Conservation (phyloP, 2,888 invertebrate species). For the Lutraria lutraria region DNA sequence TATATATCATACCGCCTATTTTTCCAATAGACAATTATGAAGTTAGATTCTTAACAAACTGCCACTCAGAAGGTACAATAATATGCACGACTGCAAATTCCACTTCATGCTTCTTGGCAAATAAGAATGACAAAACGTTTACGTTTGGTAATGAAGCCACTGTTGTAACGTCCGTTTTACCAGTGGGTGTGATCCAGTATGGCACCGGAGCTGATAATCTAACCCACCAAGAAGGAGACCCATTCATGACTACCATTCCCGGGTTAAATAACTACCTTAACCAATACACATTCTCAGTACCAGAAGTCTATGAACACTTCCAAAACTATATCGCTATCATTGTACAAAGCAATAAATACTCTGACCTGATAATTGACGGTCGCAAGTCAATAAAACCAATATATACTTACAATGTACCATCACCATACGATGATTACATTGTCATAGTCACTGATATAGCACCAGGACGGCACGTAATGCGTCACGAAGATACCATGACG, state of each 20-base stretch:
- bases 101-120: background rate
- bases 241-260: constrained; percentile 25
- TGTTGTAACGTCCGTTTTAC: background rate
- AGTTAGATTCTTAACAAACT: background rate
- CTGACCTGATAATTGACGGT: background rate
- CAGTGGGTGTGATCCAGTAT: background rate
- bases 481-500: background rate
- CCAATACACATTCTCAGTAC: background rate
- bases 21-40: background rate
- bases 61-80: background rate
- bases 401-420: background rate
- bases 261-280: constrained; percentile 17
- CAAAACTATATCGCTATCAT: constrained; percentile 11
- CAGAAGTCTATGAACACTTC: background rate
- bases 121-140: background rate
- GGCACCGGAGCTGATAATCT: background rate
- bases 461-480: background rate
- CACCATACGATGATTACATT: background rate
- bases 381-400: background rate
- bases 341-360: background rate
- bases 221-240: background rate
- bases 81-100: background rate
- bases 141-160: background rate
- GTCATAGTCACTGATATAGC: background rate
- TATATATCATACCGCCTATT: background rate